phyloP scores from a whole-genome alignment of 2,797 vertebrate species.

The Microcaecilia unicolor region DNA sequence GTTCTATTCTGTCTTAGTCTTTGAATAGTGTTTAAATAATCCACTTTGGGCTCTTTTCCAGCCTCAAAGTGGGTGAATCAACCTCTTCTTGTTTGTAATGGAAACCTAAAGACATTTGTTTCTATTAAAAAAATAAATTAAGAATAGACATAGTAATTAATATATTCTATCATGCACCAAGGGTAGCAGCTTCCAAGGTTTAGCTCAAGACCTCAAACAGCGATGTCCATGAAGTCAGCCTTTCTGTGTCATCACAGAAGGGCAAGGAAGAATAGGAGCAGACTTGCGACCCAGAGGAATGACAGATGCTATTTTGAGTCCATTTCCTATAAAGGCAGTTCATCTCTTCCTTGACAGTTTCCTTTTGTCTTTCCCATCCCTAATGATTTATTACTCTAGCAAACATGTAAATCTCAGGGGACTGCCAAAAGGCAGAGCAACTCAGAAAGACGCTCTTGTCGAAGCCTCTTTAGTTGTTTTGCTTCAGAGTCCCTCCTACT shows the following conservation, averaged over 20 bases:
- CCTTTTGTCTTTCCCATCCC: background rate
- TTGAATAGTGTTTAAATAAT: no score
- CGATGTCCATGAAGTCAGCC: no score
- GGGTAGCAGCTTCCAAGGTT: constrained; percentile 3
- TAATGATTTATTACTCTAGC: background rate
- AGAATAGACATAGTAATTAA: no score
- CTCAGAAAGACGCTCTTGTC: background rate
- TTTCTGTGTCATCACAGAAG: no score
- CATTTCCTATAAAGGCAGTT: constrained; percentile 1
- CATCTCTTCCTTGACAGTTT: background rate
- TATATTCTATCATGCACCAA: constrained; percentile 1
- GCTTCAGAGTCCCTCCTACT: constrained; percentile 3
- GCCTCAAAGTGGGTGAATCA: no score
- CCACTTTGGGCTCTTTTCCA: no score
- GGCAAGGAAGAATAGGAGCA: no score
- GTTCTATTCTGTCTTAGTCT: no score
- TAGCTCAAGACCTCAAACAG: background rate
- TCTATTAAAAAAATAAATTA: constrained; percentile 50
- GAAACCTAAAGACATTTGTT: no score
- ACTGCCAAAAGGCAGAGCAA: background rate
- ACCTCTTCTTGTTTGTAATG: no score
- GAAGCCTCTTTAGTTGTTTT: background rate
- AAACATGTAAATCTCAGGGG: background rate
- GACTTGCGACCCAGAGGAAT: no score
- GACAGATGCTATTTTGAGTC: no score